Evolutionary conservation across 2,113 vertebrate genomes (phyloP).

Genomic region (Mirounga angustirostris): DNA sequence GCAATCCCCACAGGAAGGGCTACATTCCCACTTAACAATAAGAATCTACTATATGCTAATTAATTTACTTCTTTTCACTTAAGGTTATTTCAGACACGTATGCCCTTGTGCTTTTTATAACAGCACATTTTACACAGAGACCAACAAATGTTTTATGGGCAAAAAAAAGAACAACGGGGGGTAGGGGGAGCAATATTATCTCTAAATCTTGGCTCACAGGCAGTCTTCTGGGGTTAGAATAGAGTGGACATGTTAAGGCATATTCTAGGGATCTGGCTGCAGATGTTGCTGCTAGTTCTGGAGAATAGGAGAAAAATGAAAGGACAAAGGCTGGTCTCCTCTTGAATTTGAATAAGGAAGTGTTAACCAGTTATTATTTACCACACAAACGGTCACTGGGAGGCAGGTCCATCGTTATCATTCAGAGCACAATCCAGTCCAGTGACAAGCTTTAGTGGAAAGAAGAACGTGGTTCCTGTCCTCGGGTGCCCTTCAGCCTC

Average conservation of each 20-base stretch:
- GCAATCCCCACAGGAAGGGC: constrained; percentile 86
- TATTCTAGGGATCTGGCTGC: background rate
- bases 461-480: background rate
- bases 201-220: background rate
- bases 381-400: background rate
- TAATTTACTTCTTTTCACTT: constrained; percentile 86
- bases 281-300: constrained; percentile 30
- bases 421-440: background rate
- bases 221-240: background rate
- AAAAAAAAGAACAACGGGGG: background rate
- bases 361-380: background rate
- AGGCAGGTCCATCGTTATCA: background rate
- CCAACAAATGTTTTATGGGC: constrained; percentile 51
- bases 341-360: background rate
- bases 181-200: background rate
- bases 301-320: background rate
- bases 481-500: background rate
- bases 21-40: constrained; percentile 87
- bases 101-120: constrained; percentile 76
- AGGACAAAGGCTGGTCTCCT: background rate
- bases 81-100: constrained; percentile 81
- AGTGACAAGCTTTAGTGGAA: background rate
- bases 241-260: background rate
- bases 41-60: constrained; percentile 88
- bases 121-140: constrained; percentile 71